Evolutionary conservation across 92 coral and sea anemone species (phyloP).

Genomic region (Epizoanthus stellaris): DNA sequence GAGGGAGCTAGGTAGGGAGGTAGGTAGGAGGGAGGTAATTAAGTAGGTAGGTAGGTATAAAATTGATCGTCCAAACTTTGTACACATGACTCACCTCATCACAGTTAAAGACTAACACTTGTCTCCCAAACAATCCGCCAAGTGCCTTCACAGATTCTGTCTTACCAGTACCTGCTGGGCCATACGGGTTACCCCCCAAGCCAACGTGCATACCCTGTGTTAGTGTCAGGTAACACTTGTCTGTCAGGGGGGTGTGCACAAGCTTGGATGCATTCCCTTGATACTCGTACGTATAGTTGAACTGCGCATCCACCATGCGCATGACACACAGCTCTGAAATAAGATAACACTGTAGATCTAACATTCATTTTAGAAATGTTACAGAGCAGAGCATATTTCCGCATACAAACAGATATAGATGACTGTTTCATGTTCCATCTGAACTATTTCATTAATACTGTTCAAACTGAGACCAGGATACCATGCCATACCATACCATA

Average conservation of each 20-base stretch:
- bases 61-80: neutral
- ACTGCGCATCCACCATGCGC: conserved; percentile 98
- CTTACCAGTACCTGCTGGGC: conserved; percentile 99
- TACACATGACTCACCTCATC: conserved; percentile 83
- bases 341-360: too few species aligned
- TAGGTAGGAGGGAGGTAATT: too few species aligned
- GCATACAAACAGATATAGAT: neutral
- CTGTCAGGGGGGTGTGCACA: conserved; percentile 99
- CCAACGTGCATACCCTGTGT: conserved; percentile 99
- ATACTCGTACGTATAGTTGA: conserved; percentile 94
- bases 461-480: too few species aligned
- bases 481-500: too few species aligned
- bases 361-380: too few species aligned
- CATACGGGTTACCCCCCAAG: conserved; percentile 98
- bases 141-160: conserved; percentile 99
- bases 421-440: too few species aligned
- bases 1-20: too few species aligned
- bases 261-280: conserved; percentile 97
- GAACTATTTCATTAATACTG: too few species aligned
- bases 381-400: too few species aligned
- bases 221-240: conserved; percentile 97
- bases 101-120: conserved; percentile 95
- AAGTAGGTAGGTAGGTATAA: too few species aligned
- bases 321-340: conserved; percentile 76
- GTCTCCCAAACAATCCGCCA: conserved; percentile 98